phyloP scores from a whole-genome alignment of 2,888 invertebrate species.

The Oxyteleia sp. region DNA sequence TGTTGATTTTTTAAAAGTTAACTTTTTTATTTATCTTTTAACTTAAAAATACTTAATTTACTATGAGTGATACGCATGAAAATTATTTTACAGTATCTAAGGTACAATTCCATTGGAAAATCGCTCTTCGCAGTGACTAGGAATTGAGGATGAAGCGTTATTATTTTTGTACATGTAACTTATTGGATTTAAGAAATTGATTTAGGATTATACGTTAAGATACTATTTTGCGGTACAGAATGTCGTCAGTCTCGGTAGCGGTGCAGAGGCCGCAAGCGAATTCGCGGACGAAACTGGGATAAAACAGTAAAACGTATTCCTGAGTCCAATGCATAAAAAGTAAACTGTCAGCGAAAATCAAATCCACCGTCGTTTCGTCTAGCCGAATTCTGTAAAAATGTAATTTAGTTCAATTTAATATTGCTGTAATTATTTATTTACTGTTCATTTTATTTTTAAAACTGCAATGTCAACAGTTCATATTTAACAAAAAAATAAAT shows the following conservation, averaged over 20 bases:
- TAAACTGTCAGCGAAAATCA: constrained; percentile 81
- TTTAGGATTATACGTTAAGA: constrained; percentile 11
- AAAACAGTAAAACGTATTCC: constrained; percentile 84
- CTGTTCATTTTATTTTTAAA: constrained; percentile 8
- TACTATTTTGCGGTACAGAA: constrained; percentile 65
- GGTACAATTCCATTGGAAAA: constrained; percentile 11
- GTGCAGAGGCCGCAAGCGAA: constrained; percentile 85
- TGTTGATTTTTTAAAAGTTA: too few relatives aligned
- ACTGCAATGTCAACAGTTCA: too few relatives aligned
- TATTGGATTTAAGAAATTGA: background rate
- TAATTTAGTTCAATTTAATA: constrained; percentile 6
- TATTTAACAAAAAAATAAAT: constrained; percentile 26
- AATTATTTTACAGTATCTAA: constrained; percentile 5
- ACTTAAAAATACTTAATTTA: background rate
- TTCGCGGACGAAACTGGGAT: constrained; percentile 84
- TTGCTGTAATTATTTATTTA: constrained; percentile 10
- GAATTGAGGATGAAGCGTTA: constrained; percentile 28
- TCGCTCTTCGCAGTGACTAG: constrained; percentile 25
- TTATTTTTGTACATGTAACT: constrained; percentile 5
- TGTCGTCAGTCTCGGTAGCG: constrained; percentile 61
- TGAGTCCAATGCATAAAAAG: constrained; percentile 84
- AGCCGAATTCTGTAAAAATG: constrained; percentile 52
- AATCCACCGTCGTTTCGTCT: constrained; percentile 74
- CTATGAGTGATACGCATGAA: background rate
- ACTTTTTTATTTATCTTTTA: background rate